Conservation (phyloP, 2,113 vertebrate species). For the Hydrochoerus hydrochaeris region DNA sequence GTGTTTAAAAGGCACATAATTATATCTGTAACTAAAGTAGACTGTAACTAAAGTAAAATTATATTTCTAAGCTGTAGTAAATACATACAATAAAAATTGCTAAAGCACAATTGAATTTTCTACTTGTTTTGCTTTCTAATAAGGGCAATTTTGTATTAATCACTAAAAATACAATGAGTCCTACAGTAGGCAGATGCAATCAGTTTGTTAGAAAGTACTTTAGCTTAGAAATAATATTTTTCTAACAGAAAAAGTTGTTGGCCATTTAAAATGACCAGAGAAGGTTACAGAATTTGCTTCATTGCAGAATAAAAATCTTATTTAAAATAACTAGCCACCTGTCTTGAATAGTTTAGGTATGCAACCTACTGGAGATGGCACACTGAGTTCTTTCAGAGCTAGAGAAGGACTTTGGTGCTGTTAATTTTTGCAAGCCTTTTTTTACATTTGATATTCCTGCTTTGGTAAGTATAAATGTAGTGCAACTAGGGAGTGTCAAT, state of each 20-base stretch:
- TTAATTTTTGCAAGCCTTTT: not conserved
- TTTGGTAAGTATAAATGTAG: not conserved
- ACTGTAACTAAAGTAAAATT: not conserved
- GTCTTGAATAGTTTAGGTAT: not conserved
- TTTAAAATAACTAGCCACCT: not conserved
- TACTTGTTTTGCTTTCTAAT: not conserved
- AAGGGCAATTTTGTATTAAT: not conserved
- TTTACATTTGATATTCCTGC: not conserved
- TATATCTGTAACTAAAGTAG: not conserved
- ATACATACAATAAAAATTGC: not conserved
- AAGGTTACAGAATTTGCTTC: not conserved
- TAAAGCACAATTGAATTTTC: not conserved
- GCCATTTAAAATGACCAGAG: not conserved
- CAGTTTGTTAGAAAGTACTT: not conserved
- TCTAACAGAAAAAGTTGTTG: not conserved
- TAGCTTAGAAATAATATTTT: constrained; percentile 51
- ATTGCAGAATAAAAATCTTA: not conserved
- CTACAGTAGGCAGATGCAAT: not conserved
- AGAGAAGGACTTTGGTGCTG: not conserved
- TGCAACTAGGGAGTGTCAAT: not conserved
- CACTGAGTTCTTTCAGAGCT: not conserved
- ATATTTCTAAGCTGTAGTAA: not conserved
- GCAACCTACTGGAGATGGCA: not conserved
- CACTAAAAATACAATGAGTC: not conserved
- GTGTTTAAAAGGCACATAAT: not conserved